These are phyloP conservation scores for Callopanchax toddi DNA, from an alignment of 2,113 vertebrate species.

Conservation along the genomic window DNA sequence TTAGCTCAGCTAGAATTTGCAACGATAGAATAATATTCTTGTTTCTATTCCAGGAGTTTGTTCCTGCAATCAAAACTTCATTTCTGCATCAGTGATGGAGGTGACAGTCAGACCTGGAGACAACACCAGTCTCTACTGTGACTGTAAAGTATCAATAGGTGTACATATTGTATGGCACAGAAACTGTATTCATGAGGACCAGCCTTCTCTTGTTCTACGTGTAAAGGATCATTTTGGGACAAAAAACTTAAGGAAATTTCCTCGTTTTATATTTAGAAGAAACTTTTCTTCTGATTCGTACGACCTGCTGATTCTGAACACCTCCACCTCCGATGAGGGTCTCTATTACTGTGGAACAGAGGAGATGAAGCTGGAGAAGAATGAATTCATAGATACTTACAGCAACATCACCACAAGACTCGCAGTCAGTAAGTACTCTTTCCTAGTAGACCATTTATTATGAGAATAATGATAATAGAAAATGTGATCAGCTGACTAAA, in stretches of 20 bases:
- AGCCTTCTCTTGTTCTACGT: slow-evolving; percentile 10
- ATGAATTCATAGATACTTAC: not conserved
- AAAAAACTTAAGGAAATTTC: not conserved
- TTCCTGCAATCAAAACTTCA: not conserved
- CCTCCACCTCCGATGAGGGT: slow-evolving; percentile 32
- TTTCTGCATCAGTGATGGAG: slow-evolving; percentile 17
- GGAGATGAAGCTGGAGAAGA: not conserved
- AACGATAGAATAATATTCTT: not conserved
- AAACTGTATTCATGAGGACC: slow-evolving; percentile 40
- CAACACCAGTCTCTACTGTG: slow-evolving; percentile 35
- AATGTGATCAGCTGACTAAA: too few relatives aligned
- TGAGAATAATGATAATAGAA: not conserved
- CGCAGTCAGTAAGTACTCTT: not conserved
- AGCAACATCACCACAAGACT: not conserved
- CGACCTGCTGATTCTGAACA: slow-evolving; percentile 20
- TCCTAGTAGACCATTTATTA: too few relatives aligned
- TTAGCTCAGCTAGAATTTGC: too few relatives aligned
- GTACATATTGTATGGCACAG: slow-evolving; percentile 23
- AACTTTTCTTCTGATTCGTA: not conserved
- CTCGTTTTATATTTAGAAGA: not conserved
- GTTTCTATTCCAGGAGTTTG: slow-evolving; percentile 15
- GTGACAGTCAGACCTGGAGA: slow-evolving; percentile 28
- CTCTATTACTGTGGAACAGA: slow-evolving; percentile 37
- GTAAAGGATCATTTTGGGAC: not conserved
- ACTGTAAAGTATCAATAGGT: not conserved